Base-by-base conservation (phyloP, 1,140 invertebrate genomes). In the Bombus superbus region DNA sequence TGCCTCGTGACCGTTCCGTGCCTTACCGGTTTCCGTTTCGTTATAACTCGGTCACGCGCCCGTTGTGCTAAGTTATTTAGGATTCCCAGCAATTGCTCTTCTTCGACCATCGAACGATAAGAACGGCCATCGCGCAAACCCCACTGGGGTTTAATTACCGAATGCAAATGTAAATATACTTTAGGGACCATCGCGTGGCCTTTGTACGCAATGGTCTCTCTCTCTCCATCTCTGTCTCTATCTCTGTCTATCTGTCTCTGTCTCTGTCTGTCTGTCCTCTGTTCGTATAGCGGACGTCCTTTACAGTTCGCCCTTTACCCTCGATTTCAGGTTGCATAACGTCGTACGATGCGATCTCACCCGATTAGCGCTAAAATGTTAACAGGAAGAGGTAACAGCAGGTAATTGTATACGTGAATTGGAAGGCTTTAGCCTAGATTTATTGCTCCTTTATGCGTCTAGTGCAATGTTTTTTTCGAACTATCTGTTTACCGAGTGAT, bases 91-190 rank as follows among this genome's bases (percentile, higher is more conserved):
- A 77, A 89, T 89, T 90, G 86, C 88, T 87, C 85, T 87, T 90
- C 88, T 89, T 88, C 83, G 89, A 82, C 71, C 77, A 89, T 91
- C 88, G 86, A 78, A 81, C 90, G 90, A 92, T 93, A 93, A 93
- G 91, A 90, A 87, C 88, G 85, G 38, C n/a, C 87, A 90, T 86
- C 89, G 78, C 69, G 59, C 71, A 85, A 91, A 89, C 85, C 35
- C 85, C 79, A 82, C 84, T 74, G 81, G 88, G 91, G 88, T 92
- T 93, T 94, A 94, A 94, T 94, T 92, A 93, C 90, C 86, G 80
- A 92, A 93, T 94, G 91, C 91, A 93, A 94, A 93, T 94, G 91
- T 87, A 91, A 93, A 93, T 93, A 92, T 93, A 92, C 92, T 93
- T 93, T 92, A 89, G 91, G 92, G 87, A 89, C 89, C 77, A 42